These are phyloP conservation scores for Brachyistius frenatus DNA, from an alignment of 2,113 vertebrate genomes.

Conservation along the genomic window DNA sequence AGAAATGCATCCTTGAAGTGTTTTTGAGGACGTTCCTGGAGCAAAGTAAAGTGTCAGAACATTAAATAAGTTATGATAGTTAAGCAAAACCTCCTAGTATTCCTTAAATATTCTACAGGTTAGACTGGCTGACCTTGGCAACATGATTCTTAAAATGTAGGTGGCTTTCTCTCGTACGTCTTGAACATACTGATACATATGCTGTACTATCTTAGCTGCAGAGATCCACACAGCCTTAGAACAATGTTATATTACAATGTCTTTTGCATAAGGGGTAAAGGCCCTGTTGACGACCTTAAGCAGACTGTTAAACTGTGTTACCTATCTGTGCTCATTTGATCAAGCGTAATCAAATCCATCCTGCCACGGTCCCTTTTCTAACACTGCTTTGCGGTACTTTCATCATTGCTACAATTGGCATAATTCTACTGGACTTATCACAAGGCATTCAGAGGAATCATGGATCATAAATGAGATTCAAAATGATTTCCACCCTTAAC, in stretches of 20 bases:
- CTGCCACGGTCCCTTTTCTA: slow-evolving; percentile 13
- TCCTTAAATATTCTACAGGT: background rate
- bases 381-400: slow-evolving; percentile 33
- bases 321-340: slow-evolving; percentile 47
- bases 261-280: background rate
- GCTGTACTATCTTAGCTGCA: background rate
- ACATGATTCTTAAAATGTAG: no score
- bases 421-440: slow-evolving; percentile 42
- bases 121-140: no score
- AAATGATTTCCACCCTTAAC: slow-evolving; percentile 64
- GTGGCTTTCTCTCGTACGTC: no score
- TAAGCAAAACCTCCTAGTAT: background rate
- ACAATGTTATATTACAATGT: background rate
- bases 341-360: slow-evolving; percentile 36
- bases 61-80: no score
- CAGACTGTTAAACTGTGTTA: slow-evolving; percentile 43
- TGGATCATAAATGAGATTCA: slow-evolving; percentile 69
- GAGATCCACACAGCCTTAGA: background rate
- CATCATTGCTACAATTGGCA: slow-evolving; percentile 25
- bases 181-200: no score
- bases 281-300: slow-evolving; percentile 10
- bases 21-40: no score
- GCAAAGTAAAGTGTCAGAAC: no score
- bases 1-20: no score
- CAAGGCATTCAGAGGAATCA: slow-evolving; percentile 60